Conservation (phyloP, 2,113 vertebrate genomes). For the Eretmochelys imbricata region DNA sequence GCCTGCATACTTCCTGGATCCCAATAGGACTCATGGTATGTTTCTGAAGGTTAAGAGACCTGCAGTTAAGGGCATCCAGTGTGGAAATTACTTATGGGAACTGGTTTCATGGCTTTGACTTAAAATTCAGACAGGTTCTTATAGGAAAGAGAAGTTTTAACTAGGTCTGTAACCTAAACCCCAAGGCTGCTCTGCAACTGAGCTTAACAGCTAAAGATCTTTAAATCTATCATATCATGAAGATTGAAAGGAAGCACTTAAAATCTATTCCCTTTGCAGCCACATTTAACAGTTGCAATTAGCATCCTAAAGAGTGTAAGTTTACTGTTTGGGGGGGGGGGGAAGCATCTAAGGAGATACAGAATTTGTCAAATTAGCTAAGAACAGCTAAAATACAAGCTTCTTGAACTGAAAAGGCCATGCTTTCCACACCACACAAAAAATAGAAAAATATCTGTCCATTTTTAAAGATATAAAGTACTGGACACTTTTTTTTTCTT, state of each 20-base stretch:
- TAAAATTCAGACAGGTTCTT: slow-evolving; percentile 36
- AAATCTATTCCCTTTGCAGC: not conserved
- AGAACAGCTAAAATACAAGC: not conserved
- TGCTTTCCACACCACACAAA: not conserved
- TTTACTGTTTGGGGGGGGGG: not conserved
- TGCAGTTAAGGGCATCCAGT: slow-evolving; percentile 29
- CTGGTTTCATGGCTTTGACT: slow-evolving; percentile 35
- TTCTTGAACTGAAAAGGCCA: not conserved
- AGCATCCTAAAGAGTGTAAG: not conserved
- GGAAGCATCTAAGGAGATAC: not conserved
- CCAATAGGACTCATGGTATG: not conserved
- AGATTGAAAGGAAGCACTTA: slow-evolving; percentile 7
- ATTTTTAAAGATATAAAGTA: not conserved
- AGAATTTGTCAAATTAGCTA: not conserved
- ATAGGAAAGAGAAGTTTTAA: slow-evolving; percentile 15
- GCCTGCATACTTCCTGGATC: no score
- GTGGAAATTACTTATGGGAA: slow-evolving; percentile 26
- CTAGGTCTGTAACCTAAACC: slow-evolving; percentile 10
- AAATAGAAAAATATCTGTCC: no score
- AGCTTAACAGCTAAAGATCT: not conserved
- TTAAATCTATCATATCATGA: not conserved
- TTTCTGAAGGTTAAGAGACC: slow-evolving; percentile 26
- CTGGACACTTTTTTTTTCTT: not conserved
- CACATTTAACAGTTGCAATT: not conserved
- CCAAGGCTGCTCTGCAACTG: not conserved